phyloP scores from a whole-genome alignment of 2,888 invertebrate species.

The Drosophila percnosoma region DNA sequence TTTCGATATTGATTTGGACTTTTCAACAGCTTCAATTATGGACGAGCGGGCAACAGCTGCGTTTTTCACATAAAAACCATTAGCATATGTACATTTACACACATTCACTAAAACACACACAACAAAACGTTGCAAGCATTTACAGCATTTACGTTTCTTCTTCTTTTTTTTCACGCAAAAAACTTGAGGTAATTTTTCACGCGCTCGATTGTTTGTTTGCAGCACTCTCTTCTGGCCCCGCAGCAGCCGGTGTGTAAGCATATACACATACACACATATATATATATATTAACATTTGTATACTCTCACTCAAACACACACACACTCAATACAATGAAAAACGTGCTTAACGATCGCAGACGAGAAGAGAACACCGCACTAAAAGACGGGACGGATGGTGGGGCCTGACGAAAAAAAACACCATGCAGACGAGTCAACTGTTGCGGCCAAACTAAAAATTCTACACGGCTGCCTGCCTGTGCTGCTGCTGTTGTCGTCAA shows the following conservation, averaged over 20 bases:
- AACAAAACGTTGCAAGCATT: constrained; percentile 33
- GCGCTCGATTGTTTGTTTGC: constrained; percentile 46
- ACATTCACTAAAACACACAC: constrained; percentile 2
- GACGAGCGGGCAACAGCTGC: constrained; percentile 46
- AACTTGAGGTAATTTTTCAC: constrained; percentile 37
- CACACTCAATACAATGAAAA: constrained; percentile 42
- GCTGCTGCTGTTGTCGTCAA: constrained; percentile 31
- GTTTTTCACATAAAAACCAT: constrained; percentile 37
- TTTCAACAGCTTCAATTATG: constrained; percentile 46
- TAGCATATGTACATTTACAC: constrained; percentile 10
- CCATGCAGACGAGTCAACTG: constrained; percentile 79
- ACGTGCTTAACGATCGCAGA: constrained; percentile 69
- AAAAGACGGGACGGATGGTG: constrained; percentile 41
- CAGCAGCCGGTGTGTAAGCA: constrained; percentile 32
- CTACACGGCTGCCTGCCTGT: constrained; percentile 49
- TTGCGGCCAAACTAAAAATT: constrained; percentile 74
- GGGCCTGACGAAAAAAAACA: constrained; percentile 39
- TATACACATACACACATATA: constrained; percentile 18
- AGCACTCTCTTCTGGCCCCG: constrained; percentile 37
- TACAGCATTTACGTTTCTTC: constrained; percentile 29
- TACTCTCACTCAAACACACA: constrained; percentile 25
- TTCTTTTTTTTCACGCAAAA: constrained; percentile 26
- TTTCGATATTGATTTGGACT: constrained; percentile 65
- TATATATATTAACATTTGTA: constrained; percentile 24
- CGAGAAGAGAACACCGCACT: constrained; percentile 26